These are phyloP conservation scores for Eretmochelys imbricata DNA, from an alignment of 2,113 vertebrate species.

Conservation along the genomic window DNA sequence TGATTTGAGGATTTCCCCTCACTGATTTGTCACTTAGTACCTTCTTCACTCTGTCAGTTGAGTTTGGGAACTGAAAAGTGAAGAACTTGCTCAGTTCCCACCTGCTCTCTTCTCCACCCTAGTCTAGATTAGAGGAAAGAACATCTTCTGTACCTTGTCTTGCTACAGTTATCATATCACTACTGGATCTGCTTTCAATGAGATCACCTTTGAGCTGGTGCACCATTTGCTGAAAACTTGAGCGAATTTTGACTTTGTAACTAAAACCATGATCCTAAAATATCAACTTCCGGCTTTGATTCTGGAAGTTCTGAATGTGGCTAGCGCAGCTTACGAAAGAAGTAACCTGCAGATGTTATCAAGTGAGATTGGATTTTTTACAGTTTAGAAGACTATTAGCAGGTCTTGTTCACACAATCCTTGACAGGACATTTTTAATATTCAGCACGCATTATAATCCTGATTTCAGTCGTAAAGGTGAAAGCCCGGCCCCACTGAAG, in stretches of 20 bases:
- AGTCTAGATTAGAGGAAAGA: not conserved
- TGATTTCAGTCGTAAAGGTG: not conserved
- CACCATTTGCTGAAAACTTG: too few species aligned
- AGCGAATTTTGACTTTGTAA: too few species aligned
- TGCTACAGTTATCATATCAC: not conserved
- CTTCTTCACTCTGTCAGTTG: not conserved
- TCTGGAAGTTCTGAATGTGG: too few species aligned
- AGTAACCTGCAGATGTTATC: not conserved
- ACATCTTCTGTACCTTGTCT: not conserved
- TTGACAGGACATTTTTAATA: not conserved
- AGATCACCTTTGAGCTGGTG: too few species aligned
- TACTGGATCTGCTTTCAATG: not conserved
- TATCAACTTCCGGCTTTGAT: too few species aligned
- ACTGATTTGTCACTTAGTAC: not conserved
- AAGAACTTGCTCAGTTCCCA: not conserved
- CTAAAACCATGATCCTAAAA: too few species aligned
- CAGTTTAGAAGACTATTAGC: not conserved
- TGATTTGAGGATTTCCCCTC: not conserved
- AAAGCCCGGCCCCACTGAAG: not conserved
- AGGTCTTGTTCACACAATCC: not conserved
- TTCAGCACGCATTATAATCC: not conserved
- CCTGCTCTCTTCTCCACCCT: not conserved
- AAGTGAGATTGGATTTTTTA: not conserved
- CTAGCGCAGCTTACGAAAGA: too few species aligned
- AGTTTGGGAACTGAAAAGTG: not conserved